phyloP scores from a whole-genome alignment of 1,140 invertebrate genomes.

The Bactericera cockerelli region DNA sequence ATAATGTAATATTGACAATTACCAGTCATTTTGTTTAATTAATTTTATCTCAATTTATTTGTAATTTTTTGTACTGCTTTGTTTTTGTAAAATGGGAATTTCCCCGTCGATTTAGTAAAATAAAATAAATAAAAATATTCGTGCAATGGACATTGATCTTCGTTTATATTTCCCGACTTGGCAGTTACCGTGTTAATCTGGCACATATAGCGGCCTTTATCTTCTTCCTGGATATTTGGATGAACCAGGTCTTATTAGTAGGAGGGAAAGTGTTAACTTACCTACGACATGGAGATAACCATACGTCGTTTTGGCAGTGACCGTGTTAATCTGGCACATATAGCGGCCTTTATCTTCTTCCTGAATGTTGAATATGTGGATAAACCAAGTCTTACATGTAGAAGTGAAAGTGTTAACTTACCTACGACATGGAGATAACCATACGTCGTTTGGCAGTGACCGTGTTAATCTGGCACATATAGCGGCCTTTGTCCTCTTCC shows the following conservation, averaged over 20 bases:
- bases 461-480: conserved; percentile 94
- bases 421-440: conserved; percentile 86
- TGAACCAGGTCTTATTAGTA: conserved; percentile 70
- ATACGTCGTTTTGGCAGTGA: conserved; percentile 81
- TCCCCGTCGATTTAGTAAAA: no score
- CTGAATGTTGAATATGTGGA: conserved; percentile 82
- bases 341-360: conserved; percentile 82
- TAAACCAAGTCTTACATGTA: conserved; percentile 70
- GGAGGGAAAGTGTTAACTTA: no score
- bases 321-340: conserved; percentile 93
- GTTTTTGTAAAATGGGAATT: no score
- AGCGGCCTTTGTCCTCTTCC: conserved; percentile 76
- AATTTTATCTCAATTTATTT: no score
- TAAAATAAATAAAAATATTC: conserved; percentile 8
- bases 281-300: conserved; percentile 86
- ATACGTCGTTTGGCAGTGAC: conserved; percentile 81
- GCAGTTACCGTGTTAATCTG: conserved; percentile 89
- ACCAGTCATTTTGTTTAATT: no score
- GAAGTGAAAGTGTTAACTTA: no score
- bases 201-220: conserved; percentile 86
- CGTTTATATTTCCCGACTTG: no score
- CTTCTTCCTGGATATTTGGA: conserved; percentile 85
- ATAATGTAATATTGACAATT: background rate
- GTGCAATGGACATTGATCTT: no score
- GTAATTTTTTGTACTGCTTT: no score